Base-by-base conservation (phyloP, 2,113 vertebrate genomes). In the Anhinga rufa region DNA sequence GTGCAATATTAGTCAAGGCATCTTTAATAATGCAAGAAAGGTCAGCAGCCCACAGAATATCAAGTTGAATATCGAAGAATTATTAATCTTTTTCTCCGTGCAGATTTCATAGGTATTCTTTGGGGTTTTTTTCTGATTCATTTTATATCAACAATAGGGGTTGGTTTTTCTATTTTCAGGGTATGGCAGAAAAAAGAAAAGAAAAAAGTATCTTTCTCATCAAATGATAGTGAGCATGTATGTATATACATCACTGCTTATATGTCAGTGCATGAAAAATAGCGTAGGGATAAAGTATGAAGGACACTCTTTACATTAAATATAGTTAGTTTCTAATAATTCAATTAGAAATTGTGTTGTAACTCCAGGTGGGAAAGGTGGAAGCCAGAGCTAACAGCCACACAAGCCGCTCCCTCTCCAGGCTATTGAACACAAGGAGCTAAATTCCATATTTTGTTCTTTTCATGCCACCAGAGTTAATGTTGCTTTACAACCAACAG, bases 21-120 rank as follows among this genome's bases (percentile, higher is more conserved):
- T 88, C 84, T 97, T 96, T 91, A 97, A 96, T 96, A 97, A 97
- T 96, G 86, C 87, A 97, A 76, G 79, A 90, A 96, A 95, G 97
- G 94, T 97, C 95, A 96, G 57, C 65, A 94, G 79, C 71, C 70
- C 65, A 75, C 68, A 85, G 79, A 96, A 84, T 74, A 96, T 70
- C 71, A 95, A 94, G 81, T 31, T 74, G 49, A 79, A 87, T 65
- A 92, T 86, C 0, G 8, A 92, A 93, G 64, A 94, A 89, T 80
- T 93, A 78, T 28, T 40, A 88, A 46, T 36, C 21, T 90, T 90
- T 82, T 84, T 48, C 89, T 95, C 81, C 36, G 57, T 76, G 55
- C 26, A 78, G 66, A 82, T 89, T 92, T 91, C 44, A 31, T 13
- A 78, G 52, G 26, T 78, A 74, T 76, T 82, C 60, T 87, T 88